phyloP scores from a whole-genome alignment of 2,113 vertebrate genomes.

The Entosphenus tridentatus region DNA sequence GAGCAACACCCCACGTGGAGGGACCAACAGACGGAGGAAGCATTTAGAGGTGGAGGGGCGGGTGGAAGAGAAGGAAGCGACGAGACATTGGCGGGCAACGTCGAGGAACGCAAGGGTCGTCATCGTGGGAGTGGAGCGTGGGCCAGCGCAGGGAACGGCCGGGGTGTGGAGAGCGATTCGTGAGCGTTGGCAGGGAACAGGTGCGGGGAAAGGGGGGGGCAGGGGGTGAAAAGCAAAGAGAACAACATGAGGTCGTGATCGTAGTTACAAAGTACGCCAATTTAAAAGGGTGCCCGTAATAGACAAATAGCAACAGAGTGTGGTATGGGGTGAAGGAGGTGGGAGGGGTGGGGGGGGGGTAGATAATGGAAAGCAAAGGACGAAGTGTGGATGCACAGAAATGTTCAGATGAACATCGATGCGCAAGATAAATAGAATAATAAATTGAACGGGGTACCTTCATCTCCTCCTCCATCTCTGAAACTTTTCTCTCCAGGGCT shows the following conservation, averaged over 20 bases:
- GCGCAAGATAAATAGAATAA: neutral
- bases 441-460: conserved; percentile 37
- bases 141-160: no score
- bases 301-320: neutral
- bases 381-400: neutral
- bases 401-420: neutral
- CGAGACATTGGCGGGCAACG: no score
- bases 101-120: no score
- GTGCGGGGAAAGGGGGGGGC: neutral
- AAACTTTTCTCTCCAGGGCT: conserved; percentile 98
- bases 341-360: neutral
- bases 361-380: conserved; percentile 7
- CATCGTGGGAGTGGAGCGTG: no score
- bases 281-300: neutral
- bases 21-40: no score
- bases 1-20: no score
- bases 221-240: neutral
- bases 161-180: neutral
- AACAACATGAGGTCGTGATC: neutral
- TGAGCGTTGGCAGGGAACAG: neutral
- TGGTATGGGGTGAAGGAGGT: conserved; percentile 7
- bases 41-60: no score
- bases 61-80: no score
- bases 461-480: conserved; percentile 99
- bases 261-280: neutral